These are phyloP conservation scores for Bombus impatiens DNA, from an alignment of 1,140 invertebrate genomes.

Conservation along the genomic window DNA sequence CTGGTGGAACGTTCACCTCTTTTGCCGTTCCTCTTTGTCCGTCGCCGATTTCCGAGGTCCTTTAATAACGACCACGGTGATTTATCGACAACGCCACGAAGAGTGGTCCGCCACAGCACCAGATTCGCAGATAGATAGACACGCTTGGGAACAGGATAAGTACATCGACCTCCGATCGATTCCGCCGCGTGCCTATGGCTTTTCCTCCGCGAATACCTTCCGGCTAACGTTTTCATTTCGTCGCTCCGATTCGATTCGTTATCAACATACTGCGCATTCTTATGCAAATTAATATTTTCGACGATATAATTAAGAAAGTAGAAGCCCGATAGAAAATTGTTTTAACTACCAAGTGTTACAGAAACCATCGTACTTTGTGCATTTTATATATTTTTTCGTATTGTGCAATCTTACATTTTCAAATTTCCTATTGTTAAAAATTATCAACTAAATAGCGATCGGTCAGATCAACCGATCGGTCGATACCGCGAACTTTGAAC, in stretches of 20 bases:
- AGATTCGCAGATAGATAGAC: slow-evolving; percentile 60
- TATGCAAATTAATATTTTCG: too few species aligned
- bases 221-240: slow-evolving; percentile 42
- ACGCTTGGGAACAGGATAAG: slow-evolving; percentile 51
- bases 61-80: slow-evolving; percentile 67
- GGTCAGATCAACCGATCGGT: too few species aligned
- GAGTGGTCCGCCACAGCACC: slow-evolving; percentile 56
- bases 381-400: too few species aligned
- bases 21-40: slow-evolving; percentile 42
- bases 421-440: too few species aligned
- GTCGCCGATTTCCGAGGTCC: slow-evolving; percentile 61
- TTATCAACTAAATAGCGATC: too few species aligned
- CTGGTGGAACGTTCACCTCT: not conserved
- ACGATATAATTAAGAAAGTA: too few species aligned
- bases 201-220: not conserved
- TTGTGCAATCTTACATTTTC: too few species aligned
- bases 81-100: slow-evolving; percentile 66
- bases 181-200: slow-evolving; percentile 26
- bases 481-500: rapidly evolving
- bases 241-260: not conserved
- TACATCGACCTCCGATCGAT: slow-evolving; percentile 63
- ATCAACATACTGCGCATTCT: too few species aligned
- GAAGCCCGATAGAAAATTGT: too few species aligned
- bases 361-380: too few species aligned
- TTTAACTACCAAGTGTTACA: too few species aligned